These are phyloP conservation scores for Sitta europaea DNA, from an alignment of 2,113 vertebrate genomes.

Conservation along the genomic window DNA sequence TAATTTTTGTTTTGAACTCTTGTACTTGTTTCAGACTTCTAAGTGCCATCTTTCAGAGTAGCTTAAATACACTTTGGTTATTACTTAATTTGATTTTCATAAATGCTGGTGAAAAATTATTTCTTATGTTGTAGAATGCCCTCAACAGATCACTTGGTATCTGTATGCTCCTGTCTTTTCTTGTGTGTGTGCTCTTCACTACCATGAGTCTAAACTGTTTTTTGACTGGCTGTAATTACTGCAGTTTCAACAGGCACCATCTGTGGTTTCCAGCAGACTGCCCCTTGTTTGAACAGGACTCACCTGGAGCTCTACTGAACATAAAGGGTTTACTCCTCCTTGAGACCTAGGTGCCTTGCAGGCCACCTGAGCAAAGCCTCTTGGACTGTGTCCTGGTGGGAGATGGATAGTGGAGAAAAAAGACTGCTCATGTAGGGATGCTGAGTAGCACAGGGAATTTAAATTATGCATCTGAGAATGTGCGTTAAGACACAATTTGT, in stretches of 20 bases:
- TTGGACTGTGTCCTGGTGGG: not conserved
- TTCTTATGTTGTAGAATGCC: not conserved
- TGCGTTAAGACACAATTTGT: not conserved
- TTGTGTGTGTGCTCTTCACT: not conserved
- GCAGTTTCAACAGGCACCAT: not conserved
- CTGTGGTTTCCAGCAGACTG: not conserved
- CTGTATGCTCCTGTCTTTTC: not conserved
- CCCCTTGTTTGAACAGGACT: not conserved
- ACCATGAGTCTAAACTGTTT: not conserved
- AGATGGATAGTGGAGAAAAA: not conserved
- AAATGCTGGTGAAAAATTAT: not conserved
- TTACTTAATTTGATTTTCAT: not conserved
- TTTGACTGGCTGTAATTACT: not conserved
- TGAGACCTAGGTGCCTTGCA: not conserved
- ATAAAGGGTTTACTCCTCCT: not conserved
- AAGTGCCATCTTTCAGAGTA: not conserved
- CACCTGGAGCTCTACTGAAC: not conserved
- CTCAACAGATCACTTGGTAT: not conserved
- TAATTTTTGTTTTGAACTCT: not conserved
- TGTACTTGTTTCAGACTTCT: not conserved
- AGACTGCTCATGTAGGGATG: not conserved
- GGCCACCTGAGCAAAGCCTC: not conserved
- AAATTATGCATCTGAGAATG: not conserved
- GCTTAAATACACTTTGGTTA: not conserved
- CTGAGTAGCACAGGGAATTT: not conserved